Percentiles rank a stretch among this genome's conserved stretches.
These are phyloP conservation scores for Macroglossus sobrinus DNA, from an alignment of 2,113 vertebrate species.

Conservation along the genomic window DNA sequence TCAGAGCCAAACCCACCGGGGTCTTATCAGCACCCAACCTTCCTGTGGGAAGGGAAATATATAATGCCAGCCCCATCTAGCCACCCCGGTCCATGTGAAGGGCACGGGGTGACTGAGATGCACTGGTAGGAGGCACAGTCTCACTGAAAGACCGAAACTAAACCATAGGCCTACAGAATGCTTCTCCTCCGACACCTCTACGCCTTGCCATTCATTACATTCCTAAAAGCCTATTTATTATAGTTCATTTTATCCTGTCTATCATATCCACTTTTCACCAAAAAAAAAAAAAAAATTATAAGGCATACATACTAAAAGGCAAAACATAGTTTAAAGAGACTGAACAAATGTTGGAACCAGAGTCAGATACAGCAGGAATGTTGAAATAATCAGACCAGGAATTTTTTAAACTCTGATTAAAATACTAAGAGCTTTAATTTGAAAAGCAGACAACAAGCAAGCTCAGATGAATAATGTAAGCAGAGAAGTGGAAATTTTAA, in stretches of 20 bases:
- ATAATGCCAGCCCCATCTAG: neutral
- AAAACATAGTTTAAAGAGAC: neutral
- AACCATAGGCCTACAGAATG: neutral
- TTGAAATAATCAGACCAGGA: neutral
- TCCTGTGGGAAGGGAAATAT: neutral
- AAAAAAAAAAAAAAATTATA: neutral
- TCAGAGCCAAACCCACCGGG: neutral
- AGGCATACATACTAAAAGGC: neutral
- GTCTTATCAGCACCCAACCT: neutral
- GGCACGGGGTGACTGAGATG: neutral
- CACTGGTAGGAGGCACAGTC: neutral
- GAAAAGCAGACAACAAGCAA: neutral
- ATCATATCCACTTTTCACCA: neutral
- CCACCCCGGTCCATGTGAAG: no score
- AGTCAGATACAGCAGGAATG: neutral
- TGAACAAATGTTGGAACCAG: neutral
- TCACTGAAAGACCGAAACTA: neutral
- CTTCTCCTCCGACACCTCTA: no score
- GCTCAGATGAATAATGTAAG: neutral
- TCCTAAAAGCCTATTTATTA: neutral
- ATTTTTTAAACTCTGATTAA: neutral
- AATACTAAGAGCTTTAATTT: neutral
- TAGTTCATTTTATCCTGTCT: neutral
- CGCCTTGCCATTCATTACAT: neutral
- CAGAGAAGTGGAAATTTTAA: neutral